Base-by-base conservation (phyloP, 2,797 vertebrate genomes). In the Gorsachius magnificus region DNA sequence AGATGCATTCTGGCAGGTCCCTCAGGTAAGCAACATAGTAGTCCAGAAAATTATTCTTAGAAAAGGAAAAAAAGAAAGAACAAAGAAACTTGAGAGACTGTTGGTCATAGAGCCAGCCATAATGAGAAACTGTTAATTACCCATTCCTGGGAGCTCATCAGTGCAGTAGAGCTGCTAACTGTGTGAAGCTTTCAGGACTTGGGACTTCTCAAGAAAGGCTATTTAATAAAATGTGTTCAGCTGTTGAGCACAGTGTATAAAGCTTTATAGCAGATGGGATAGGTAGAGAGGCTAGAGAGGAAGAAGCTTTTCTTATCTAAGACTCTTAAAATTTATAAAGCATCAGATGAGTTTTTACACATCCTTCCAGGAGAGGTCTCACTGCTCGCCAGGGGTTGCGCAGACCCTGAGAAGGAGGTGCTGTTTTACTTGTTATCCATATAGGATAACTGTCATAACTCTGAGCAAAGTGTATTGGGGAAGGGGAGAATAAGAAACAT, bases 1-100 rank as follows among this genome's bases (percentile, higher is more conserved):
- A 98, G 91, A 99, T 98, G 96, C 99, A 99, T 94, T 99, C 99
- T 18, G 99, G 99, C 51, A 99, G 98, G 95, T 99, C 99, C 97
- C 99, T 99, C 96, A 99, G 97, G 96, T 99, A 99, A 41, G 99
- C 99, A 89, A 99, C 98, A 1, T 99, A 99, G 85, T 99, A 99
- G 94, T 99, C 99, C 98, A 99, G 97, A 97, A 99, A 99, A 88
- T 99, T 99, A 90, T 99, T 99, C 99, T 99, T 97, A 64, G 6
- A 18, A 91, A 90, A 70, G 16, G 13, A 10, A 72, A 81, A 81
- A 75, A 75, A 79, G 20, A 82, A 90, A 95, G 29, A 80, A 70
- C 13, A 72, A 57, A 46, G 15, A 81, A 82, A 87, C 12, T 72
- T 86, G 31, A 60, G 60, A 66, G 19, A 16, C 29, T 68, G 87